phyloP scores from a whole-genome alignment of 2,797 vertebrate species.

The Danio albolineatus region DNA sequence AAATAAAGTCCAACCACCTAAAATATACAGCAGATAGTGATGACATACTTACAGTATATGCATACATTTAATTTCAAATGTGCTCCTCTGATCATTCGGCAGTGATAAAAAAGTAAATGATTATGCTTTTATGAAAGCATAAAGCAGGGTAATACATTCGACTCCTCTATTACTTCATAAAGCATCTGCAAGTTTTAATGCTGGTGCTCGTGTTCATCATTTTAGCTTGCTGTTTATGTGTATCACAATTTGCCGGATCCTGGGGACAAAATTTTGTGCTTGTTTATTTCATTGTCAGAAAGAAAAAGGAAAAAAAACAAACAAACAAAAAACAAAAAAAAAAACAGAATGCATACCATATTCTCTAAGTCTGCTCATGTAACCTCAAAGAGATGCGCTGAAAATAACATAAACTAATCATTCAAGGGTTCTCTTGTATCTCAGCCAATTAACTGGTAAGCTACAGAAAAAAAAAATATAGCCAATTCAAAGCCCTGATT shows the following conservation, averaged over 20 bases:
- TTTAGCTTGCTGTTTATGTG: background rate
- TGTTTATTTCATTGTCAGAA: background rate
- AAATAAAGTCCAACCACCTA: no score
- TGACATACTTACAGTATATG: background rate
- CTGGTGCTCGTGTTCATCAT: background rate
- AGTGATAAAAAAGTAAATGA: background rate
- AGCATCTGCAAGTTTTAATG: background rate
- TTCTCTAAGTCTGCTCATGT: background rate
- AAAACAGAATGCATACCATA: no score
- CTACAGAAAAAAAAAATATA: conserved; percentile 54
- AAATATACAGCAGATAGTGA: background rate
- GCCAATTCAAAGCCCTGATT: background rate
- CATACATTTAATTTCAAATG: background rate
- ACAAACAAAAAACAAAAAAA: no score
- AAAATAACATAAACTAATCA: background rate
- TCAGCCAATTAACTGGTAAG: conserved; percentile 67
- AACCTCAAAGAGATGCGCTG: background rate
- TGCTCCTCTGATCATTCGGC: background rate
- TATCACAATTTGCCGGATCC: background rate
- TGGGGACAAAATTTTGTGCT: background rate
- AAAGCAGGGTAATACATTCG: background rate
- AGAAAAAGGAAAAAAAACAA: no score
- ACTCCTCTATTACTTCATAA: background rate
- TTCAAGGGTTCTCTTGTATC: background rate
- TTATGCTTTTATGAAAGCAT: background rate